These are phyloP conservation scores for Gobionotothen gibberifrons DNA, from an alignment of 2,797 vertebrate genomes.

Conservation along the genomic window DNA sequence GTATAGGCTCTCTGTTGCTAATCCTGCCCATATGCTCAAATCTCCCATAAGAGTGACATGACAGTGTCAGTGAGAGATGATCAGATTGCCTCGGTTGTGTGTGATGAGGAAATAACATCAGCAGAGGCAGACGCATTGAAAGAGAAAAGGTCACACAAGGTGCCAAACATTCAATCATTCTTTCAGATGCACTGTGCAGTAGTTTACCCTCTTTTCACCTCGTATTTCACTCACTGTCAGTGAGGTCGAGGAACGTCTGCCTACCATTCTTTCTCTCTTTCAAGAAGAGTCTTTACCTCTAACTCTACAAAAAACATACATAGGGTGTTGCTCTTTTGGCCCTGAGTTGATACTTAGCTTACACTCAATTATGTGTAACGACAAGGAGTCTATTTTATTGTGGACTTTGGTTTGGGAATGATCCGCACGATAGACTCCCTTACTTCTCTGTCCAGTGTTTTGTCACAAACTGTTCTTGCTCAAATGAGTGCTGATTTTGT, in stretches of 20 bases:
- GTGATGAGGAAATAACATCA: slow-evolving; percentile 15
- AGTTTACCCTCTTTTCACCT: slow-evolving; percentile 21
- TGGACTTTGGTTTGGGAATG: no score
- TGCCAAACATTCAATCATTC: slow-evolving; percentile 25
- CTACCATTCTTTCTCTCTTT: slow-evolving; percentile 3
- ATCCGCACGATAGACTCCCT: no score
- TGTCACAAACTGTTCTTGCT: no score
- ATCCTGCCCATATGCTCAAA: slow-evolving; percentile 43
- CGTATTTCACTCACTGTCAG: slow-evolving; percentile 16
- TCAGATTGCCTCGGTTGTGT: slow-evolving; percentile 5
- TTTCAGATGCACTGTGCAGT: slow-evolving; percentile 5
- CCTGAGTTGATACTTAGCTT: neutral
- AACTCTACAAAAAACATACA: slow-evolving; percentile 1
- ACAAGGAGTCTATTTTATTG: no score
- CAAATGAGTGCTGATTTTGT: no score
- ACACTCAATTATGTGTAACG: neutral
- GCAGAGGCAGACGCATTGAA: slow-evolving; percentile 8
- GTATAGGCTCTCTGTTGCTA: slow-evolving; percentile 38
- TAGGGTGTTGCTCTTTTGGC: neutral
- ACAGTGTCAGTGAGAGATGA: slow-evolving; percentile 29
- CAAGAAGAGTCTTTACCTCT: slow-evolving; percentile 3
- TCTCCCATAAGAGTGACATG: slow-evolving; percentile 21
- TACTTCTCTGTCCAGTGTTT: no score
- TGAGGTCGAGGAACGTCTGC: neutral
- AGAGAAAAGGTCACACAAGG: slow-evolving; percentile 21